Evolutionary conservation across 2,888 invertebrate genomes (phyloP).

Genomic region (Sericinus montela): DNA sequence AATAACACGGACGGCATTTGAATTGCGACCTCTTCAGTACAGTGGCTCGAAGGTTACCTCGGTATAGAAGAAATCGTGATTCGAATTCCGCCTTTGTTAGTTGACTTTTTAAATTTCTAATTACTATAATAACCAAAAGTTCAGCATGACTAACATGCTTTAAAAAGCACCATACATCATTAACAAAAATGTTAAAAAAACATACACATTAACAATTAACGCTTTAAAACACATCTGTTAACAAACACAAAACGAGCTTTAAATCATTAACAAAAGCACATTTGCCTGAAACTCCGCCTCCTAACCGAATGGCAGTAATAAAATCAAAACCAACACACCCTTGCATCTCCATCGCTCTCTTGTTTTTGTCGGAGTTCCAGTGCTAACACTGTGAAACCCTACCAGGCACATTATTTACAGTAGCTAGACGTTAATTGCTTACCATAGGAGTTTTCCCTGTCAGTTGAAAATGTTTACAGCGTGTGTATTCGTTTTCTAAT

Average conservation of each 20-base stretch:
- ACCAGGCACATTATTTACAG: conserved; percentile 30
- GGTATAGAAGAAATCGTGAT: no score
- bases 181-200: no score
- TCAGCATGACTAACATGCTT: no score
- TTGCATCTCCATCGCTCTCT: conserved; percentile 32
- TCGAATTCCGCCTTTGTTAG: no score
- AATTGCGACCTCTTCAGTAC: no score
- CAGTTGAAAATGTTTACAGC: conserved; percentile 7
- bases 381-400: conserved; percentile 19
- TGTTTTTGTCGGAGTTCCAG: conserved; percentile 26
- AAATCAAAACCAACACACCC: conserved; percentile 33
- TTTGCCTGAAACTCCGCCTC: conserved; percentile 5
- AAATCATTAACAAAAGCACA: neutral
- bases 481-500: neutral
- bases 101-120: no score
- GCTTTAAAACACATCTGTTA: conserved; percentile 15
- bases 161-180: no score
- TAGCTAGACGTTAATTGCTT: conserved; percentile 21
- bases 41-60: no score
- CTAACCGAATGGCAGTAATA: conserved; percentile 33
- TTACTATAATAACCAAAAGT: no score
- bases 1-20: no score
- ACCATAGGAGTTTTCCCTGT: neutral
- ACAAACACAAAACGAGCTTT: conserved; percentile 1
- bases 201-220: neutral